A percentile compares a stretch with the other conserved stretches of the same genome.
Evolutionary conservation across 2,797 vertebrate species (phyloP).

Genomic region (Chrysolophus pictus): DNA sequence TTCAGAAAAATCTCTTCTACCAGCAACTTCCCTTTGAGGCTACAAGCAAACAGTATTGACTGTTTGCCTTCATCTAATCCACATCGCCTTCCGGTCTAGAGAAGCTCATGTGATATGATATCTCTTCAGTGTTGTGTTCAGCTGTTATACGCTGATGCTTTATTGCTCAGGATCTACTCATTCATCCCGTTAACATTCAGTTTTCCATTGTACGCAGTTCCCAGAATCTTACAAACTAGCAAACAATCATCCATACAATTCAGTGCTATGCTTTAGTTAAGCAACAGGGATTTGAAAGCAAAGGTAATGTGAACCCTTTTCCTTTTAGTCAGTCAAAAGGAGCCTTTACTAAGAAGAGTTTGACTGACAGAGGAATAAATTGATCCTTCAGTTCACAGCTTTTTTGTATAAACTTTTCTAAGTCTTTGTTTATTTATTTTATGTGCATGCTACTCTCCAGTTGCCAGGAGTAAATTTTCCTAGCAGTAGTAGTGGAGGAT

Average conservation of each 20-base stretch:
- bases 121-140: background rate
- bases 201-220: background rate
- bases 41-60: background rate
- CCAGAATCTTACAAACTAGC: background rate
- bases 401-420: background rate
- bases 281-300: slow-evolving; percentile 13
- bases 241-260: background rate
- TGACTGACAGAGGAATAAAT: background rate
- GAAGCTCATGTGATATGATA: background rate
- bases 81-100: background rate
- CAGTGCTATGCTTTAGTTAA: background rate
- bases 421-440: background rate
- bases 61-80: background rate
- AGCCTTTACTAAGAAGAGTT: background rate
- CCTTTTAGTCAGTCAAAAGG: background rate
- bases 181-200: slow-evolving; percentile 15
- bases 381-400: background rate
- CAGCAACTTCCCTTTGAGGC: slow-evolving; percentile 18
- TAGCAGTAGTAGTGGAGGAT: background rate
- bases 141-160: background rate
- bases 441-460: background rate
- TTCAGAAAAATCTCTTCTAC: slow-evolving; percentile 37
- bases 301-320: background rate
- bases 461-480: background rate
- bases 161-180: slow-evolving; percentile 34